A percentile compares a stretch with the other conserved stretches of the same genome.
phyloP scores from a whole-genome alignment of 2,797 vertebrate species.

The Takifugu ocellatus region DNA sequence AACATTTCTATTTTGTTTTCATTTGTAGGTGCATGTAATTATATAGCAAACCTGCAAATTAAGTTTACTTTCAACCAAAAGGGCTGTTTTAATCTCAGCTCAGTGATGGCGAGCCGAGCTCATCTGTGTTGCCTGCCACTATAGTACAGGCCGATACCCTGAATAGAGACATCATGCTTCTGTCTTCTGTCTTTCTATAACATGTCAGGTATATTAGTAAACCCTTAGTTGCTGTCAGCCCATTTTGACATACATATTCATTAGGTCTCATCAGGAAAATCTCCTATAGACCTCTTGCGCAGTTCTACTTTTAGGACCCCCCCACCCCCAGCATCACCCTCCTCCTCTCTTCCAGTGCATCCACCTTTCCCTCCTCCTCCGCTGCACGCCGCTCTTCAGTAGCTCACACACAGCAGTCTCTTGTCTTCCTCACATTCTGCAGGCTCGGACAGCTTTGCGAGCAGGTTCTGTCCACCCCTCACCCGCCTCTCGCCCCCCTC shows the following conservation, averaged over 20 bases:
- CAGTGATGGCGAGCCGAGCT: background rate
- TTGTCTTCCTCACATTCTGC: slow-evolving; percentile 66
- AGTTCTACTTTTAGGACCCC: slow-evolving; percentile 20
- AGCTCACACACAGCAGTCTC: slow-evolving; percentile 68
- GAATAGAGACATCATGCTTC: slow-evolving; percentile 23
- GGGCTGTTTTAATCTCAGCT: no score
- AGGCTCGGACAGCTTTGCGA: slow-evolving; percentile 54
- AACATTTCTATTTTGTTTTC: no score
- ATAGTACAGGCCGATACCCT: slow-evolving; percentile 42
- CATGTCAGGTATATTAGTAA: slow-evolving; percentile 72
- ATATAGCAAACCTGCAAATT: no score
- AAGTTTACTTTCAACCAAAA: no score
- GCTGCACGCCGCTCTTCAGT: slow-evolving; percentile 42
- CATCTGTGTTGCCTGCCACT: slow-evolving; percentile 34
- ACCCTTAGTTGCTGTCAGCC: slow-evolving; percentile 73
- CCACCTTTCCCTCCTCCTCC: slow-evolving; percentile 13
- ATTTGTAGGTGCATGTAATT: no score
- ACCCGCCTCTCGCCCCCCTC: slow-evolving; percentile 9
- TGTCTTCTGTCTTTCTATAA: slow-evolving; percentile 41
- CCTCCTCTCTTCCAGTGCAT: slow-evolving; percentile 18
- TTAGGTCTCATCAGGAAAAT: slow-evolving; percentile 43
- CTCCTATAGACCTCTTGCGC: slow-evolving; percentile 13
- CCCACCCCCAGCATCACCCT: background rate
- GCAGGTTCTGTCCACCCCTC: slow-evolving; percentile 45
- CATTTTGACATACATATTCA: slow-evolving; percentile 68